Conservation (phyloP, 2,113 vertebrate species). For the Catharus fuscescens region DNA sequence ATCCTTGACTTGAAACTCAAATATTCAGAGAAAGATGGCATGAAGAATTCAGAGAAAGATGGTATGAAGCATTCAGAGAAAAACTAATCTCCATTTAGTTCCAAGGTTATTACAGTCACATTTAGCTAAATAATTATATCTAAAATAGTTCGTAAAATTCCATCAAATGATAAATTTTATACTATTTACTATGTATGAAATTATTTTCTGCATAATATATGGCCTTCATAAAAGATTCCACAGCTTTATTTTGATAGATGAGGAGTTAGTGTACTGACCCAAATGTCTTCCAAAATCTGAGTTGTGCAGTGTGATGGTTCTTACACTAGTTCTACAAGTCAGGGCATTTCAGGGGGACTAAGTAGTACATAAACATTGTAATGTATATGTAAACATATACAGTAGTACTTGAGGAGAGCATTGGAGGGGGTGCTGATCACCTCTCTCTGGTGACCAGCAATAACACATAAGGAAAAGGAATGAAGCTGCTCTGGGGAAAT, state of each 20-base stretch:
- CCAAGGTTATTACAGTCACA: neutral
- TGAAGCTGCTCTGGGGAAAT: neutral
- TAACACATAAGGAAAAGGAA: fast-evolving
- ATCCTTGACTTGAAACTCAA: neutral
- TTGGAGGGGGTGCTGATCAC: neutral
- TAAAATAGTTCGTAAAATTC: neutral
- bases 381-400: neutral
- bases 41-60: neutral
- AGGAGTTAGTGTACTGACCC: neutral
- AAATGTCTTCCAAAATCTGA: neutral
- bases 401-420: neutral
- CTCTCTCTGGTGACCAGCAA: neutral
- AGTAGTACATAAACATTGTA: neutral
- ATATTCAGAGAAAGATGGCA: neutral
- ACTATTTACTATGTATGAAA: neutral
- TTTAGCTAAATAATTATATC: neutral
- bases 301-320: neutral
- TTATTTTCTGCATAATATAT: neutral
- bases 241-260: neutral
- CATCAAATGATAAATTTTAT: neutral
- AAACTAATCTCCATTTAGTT: neutral
- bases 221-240: neutral
- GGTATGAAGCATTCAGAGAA: neutral
- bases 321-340: neutral
- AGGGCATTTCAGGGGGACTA: neutral